These are phyloP conservation scores for Prionailurus viverrinus DNA, from an alignment of 2,113 vertebrate genomes.

Conservation along the genomic window DNA sequence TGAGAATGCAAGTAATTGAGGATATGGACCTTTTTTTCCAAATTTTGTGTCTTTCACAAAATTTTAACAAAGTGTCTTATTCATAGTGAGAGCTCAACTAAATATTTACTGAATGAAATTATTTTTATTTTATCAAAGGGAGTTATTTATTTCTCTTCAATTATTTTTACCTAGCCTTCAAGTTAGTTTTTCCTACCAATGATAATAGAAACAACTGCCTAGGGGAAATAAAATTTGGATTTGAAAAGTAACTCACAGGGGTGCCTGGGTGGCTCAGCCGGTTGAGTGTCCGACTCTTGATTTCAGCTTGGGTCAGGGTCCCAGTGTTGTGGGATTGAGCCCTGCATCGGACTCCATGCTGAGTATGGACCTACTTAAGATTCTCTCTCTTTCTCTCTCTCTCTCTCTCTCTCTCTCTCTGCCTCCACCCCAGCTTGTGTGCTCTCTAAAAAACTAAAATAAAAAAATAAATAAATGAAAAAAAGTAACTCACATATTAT, in stretches of 20 bases:
- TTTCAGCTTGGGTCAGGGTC: too few relatives aligned
- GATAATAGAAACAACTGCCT: not conserved
- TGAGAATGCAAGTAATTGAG: not conserved
- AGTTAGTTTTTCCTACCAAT: not conserved
- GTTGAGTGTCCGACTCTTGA: too few relatives aligned
- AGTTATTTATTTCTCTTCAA: not conserved
- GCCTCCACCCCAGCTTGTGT: too few relatives aligned
- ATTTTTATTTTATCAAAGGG: constrained; percentile 24
- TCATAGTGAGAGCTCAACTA: not conserved
- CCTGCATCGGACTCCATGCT: too few relatives aligned
- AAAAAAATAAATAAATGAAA: not conserved
- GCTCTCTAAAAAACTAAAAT: too few relatives aligned
- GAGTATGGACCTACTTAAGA: too few relatives aligned
- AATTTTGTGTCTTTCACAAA: constrained; percentile 3
- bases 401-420: too few relatives aligned
- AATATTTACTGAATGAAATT: constrained; percentile 32
- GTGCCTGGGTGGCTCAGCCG: too few relatives aligned
- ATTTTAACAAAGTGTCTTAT: not conserved
- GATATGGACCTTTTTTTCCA: not conserved
- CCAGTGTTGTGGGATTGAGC: too few relatives aligned
- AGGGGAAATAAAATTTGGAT: constrained; percentile 4
- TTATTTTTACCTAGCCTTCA: not conserved
- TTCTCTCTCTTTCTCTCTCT: too few relatives aligned
- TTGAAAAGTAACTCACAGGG: constrained; percentile 13
- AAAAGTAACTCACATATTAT: constrained; percentile 38